Evolutionary conservation across 2,797 vertebrate genomes (phyloP).

Genomic region (Alauda arvensis): DNA sequence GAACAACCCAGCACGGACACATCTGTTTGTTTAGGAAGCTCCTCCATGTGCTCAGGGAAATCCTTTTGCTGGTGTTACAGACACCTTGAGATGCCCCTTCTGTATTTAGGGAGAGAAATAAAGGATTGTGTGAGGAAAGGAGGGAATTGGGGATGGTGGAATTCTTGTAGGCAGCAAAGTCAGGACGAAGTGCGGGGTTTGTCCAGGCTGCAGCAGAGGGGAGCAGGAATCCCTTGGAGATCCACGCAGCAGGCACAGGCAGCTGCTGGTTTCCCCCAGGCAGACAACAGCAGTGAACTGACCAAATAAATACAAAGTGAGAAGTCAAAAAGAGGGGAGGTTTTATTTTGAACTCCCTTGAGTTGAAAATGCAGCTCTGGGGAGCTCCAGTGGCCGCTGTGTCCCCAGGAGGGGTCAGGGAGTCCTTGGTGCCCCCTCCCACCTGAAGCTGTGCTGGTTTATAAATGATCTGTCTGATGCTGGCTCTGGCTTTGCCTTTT

Average conservation of each 20-base stretch:
- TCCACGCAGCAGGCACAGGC: neutral
- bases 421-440: neutral
- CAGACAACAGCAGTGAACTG: neutral
- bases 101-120: neutral
- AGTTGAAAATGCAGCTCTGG: neutral
- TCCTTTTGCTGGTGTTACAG: neutral
- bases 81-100: neutral
- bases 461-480: neutral
- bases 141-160: neutral
- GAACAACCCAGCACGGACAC: fast-evolving
- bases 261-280: neutral
- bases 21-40: neutral
- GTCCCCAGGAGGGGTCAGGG: neutral
- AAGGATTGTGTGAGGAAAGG: neutral
- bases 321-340: neutral
- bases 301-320: neutral
- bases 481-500: neutral
- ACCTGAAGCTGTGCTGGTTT: slow-evolving; percentile 10
- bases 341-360: neutral
- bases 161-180: fast-evolving
- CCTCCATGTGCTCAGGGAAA: neutral
- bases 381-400: fast-evolving
- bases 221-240: neutral
- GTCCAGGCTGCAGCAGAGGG: neutral
- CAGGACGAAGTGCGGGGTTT: fast-evolving